Percentiles rank a stretch among this genome's conserved stretches.
These are phyloP conservation scores for Athrips mouffetella DNA, from an alignment of 2,888 invertebrate genomes.

Conservation along the genomic window DNA sequence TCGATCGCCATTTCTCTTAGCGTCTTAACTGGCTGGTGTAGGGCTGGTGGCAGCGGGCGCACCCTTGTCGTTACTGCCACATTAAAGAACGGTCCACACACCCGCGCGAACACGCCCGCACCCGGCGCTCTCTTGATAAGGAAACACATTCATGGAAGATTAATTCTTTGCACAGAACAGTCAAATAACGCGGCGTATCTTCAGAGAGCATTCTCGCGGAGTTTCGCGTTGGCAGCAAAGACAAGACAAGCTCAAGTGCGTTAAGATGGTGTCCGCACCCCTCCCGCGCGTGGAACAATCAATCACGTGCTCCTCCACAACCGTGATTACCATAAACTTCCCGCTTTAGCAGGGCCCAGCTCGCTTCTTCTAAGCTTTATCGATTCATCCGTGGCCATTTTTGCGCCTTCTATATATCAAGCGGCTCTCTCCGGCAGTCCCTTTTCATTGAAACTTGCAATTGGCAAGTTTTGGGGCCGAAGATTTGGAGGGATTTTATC, in stretches of 20 bases:
- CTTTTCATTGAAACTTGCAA: slow-evolving; percentile 69
- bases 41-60: slow-evolving; percentile 37
- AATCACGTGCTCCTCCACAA: slow-evolving; percentile 67
- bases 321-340: slow-evolving; percentile 76
- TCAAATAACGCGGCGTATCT: slow-evolving; percentile 12
- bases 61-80: slow-evolving; percentile 55
- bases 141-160: slow-evolving; percentile 19
- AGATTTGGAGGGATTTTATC: slow-evolving; percentile 55
- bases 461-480: slow-evolving; percentile 54
- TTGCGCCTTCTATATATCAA: slow-evolving; percentile 65
- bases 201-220: not conserved
- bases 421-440: slow-evolving; percentile 51
- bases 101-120: slow-evolving; percentile 32
- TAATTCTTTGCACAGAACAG: slow-evolving; percentile 15
- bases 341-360: slow-evolving; percentile 69
- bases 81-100: slow-evolving; percentile 50
- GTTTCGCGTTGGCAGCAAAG: slow-evolving; percentile 4
- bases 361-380: slow-evolving; percentile 69
- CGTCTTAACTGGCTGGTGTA: slow-evolving; percentile 56
- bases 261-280: slow-evolving; percentile 34
- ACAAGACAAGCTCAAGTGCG: slow-evolving; percentile 35
- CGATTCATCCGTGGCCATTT: slow-evolving; percentile 65
- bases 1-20: slow-evolving; percentile 72
- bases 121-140: slow-evolving; percentile 23
- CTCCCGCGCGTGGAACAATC: slow-evolving; percentile 59